Evolutionary conservation across 2,113 vertebrate species (phyloP).

Genomic region (Petrocephalus zakoni): DNA sequence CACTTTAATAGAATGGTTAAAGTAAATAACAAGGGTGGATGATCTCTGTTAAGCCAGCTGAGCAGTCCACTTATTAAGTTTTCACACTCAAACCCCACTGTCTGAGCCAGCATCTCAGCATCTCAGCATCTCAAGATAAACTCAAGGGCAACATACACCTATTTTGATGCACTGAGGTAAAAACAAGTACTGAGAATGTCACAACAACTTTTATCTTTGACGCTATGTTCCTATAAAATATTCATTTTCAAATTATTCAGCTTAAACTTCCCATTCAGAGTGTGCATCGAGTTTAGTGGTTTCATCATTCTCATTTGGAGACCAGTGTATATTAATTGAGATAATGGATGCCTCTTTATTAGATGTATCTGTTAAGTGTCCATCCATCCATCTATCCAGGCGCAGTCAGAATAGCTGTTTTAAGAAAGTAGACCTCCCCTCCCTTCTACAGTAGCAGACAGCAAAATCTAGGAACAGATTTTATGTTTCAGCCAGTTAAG

Average conservation of each 20-base stretch:
- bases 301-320: neutral
- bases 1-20: neutral
- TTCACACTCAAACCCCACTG: neutral
- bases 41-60: neutral
- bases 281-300: neutral
- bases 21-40: neutral
- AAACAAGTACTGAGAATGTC: neutral
- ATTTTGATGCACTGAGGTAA: neutral
- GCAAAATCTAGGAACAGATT: neutral
- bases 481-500: neutral
- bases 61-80: neutral
- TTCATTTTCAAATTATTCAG: neutral
- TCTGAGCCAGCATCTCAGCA: neutral
- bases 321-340: too few relatives aligned
- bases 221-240: neutral
- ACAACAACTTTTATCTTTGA: neutral
- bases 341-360: neutral
- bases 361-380: neutral
- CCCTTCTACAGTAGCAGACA: neutral
- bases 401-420: neutral
- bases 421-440: neutral
- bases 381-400: neutral
- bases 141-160: neutral
- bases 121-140: neutral
- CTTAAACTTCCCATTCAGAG: neutral